phyloP scores from a whole-genome alignment of 1,140 invertebrate species.

The Drosophila pachea region DNA sequence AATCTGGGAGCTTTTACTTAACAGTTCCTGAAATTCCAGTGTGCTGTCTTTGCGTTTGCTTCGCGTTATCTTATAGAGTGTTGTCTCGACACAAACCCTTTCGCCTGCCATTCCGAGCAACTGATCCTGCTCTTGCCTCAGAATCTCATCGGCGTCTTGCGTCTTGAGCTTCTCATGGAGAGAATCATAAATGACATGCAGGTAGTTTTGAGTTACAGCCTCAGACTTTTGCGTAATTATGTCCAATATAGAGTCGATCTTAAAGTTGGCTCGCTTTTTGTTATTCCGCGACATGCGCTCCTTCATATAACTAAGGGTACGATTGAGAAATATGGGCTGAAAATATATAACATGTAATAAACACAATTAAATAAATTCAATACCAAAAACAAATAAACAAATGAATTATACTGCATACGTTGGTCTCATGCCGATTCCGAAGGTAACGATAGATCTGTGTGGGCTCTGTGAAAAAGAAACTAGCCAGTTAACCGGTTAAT shows the following conservation, averaged over 20 bases:
- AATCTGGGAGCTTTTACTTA: slow-evolving; percentile 87
- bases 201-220: slow-evolving; percentile 84
- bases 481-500: slow-evolving; percentile 12
- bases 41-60: slow-evolving; percentile 96
- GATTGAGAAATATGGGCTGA: slow-evolving; percentile 94
- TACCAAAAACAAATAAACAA: background rate
- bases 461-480: slow-evolving; percentile 85
- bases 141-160: slow-evolving; percentile 60
- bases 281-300: slow-evolving; percentile 91
- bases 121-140: slow-evolving; percentile 49
- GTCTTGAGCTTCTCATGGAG: slow-evolving; percentile 85
- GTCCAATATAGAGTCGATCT: slow-evolving; percentile 86
- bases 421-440: slow-evolving; percentile 91
- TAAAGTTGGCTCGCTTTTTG: slow-evolving; percentile 85
- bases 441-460: slow-evolving; percentile 97
- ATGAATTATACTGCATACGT: slow-evolving; percentile 83
- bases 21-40: slow-evolving; percentile 86
- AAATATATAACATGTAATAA: background rate
- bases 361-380: background rate
- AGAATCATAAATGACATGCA: slow-evolving; percentile 93
- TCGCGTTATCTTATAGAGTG: slow-evolving; percentile 92
- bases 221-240: slow-evolving; percentile 82
- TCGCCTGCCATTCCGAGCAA: slow-evolving; percentile 74
- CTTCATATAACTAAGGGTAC: slow-evolving; percentile 95
- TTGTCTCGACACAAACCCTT: slow-evolving; percentile 90